phyloP scores from a whole-genome alignment of 2,113 vertebrate genomes.

The Todiramphus saurophagus region DNA sequence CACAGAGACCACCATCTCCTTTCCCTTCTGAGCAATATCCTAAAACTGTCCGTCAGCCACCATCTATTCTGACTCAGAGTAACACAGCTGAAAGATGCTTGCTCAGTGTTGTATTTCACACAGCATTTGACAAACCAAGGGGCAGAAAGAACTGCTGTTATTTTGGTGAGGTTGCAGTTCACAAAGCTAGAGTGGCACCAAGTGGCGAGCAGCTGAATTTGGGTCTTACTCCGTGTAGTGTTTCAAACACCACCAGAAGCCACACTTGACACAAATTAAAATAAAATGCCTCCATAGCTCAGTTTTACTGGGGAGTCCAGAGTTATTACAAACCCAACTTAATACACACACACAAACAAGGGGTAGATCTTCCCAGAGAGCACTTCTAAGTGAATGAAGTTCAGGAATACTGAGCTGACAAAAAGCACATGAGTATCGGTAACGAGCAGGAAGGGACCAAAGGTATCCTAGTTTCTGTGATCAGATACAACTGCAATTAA shows the following conservation, averaged over 20 bases:
- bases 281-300: neutral
- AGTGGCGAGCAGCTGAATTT: constrained; percentile 67
- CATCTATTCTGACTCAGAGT: neutral
- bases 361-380: neutral
- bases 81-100: neutral
- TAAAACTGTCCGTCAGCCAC: neutral
- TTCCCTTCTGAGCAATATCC: neutral
- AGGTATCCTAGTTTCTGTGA: neutral
- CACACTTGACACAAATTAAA: neutral
- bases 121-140: neutral
- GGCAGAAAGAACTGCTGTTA: neutral
- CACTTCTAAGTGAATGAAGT: neutral
- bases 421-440: neutral
- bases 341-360: neutral
- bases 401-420: neutral
- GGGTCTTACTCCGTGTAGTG: neutral
- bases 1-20: neutral
- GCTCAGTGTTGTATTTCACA: constrained; percentile 1
- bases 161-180: neutral
- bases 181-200: constrained; percentile 78
- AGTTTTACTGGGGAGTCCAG: neutral
- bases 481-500: neutral
- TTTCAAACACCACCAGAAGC: neutral
- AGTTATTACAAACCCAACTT: neutral
- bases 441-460: neutral